Percentiles rank a stretch among this genome's conserved stretches.
phyloP scores from a whole-genome alignment of 1,140 invertebrate genomes.

The Chelonus insularis region DNA sequence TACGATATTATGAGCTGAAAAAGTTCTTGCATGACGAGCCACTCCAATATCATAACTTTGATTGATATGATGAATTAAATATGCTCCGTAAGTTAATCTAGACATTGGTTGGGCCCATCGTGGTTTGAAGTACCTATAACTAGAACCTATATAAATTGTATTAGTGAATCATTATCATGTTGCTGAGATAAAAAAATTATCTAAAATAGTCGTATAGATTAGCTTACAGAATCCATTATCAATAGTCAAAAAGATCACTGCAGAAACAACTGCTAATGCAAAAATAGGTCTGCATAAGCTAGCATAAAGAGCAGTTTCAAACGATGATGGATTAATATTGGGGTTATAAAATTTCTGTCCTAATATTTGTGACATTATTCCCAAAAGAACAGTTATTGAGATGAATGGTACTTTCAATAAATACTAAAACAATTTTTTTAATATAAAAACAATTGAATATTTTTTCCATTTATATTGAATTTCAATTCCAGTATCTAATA shows the following conservation, averaged over 20 bases:
- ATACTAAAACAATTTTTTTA: conserved; percentile 29
- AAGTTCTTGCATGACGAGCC: conserved; percentile 36
- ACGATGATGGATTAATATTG: conserved; percentile 23
- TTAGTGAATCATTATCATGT: not conserved
- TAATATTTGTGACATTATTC: conserved; percentile 26
- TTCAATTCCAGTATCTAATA: too few species aligned
- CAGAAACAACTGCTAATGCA: conserved; percentile 33
- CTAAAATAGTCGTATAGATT: too few species aligned
- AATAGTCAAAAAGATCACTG: conserved; percentile 36
- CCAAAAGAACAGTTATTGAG: conserved; percentile 31
- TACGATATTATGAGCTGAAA: conserved; percentile 37
- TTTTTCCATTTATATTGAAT: too few species aligned
- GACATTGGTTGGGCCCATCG: conserved; percentile 60
- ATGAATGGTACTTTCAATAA: conserved; percentile 39
- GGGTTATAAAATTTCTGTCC: conserved; percentile 36
- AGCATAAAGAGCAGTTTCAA: conserved; percentile 41
- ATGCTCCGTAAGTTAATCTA: conserved; percentile 69
- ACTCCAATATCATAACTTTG: conserved; percentile 39
- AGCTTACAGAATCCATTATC: conserved; percentile 41
- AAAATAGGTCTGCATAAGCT: conserved; percentile 34
- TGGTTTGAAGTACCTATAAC: conserved; percentile 42
- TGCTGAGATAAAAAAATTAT: too few species aligned
- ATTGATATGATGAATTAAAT: conserved; percentile 58
- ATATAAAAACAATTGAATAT: not conserved
- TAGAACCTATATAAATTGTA: conserved; percentile 34